Evolutionary conservation across 2,113 vertebrate genomes (phyloP).

Genomic region (Notarius lentiginosus): DNA sequence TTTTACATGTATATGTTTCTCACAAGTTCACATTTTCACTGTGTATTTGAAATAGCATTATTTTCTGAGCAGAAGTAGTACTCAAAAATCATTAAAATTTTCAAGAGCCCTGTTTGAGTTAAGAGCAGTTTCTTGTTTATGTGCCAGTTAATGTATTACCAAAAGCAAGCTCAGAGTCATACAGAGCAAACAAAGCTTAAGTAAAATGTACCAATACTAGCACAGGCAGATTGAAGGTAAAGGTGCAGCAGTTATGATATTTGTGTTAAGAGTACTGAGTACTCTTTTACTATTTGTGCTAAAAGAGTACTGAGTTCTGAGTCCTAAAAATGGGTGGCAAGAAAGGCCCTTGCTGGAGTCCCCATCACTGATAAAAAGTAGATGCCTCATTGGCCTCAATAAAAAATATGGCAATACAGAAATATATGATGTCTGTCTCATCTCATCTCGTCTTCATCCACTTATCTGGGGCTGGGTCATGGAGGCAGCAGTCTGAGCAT

Average conservation of each 20-base stretch:
- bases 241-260: background rate
- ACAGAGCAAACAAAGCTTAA: background rate
- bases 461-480: too few species aligned
- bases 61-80: slow-evolving; percentile 1
- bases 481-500: too few species aligned
- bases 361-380: background rate
- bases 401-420: too few species aligned
- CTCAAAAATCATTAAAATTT: background rate
- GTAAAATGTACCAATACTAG: background rate
- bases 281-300: too few species aligned
- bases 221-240: background rate
- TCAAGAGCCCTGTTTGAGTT: too few species aligned
- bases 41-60: background rate
- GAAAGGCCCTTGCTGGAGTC: background rate
- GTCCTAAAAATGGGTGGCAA: background rate
- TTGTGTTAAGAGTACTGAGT: background rate
- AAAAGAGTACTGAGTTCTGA: background rate
- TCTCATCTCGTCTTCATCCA: too few species aligned
- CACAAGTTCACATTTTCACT: slow-evolving; percentile 14
- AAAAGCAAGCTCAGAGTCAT: slow-evolving; percentile 17
- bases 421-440: too few species aligned
- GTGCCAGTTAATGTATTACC: background rate
- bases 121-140: background rate
- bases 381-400: too few species aligned
- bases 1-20: slow-evolving; percentile 13